Base-by-base conservation (phyloP, 2,113 vertebrate genomes). In the Circaetus gallicus region DNA sequence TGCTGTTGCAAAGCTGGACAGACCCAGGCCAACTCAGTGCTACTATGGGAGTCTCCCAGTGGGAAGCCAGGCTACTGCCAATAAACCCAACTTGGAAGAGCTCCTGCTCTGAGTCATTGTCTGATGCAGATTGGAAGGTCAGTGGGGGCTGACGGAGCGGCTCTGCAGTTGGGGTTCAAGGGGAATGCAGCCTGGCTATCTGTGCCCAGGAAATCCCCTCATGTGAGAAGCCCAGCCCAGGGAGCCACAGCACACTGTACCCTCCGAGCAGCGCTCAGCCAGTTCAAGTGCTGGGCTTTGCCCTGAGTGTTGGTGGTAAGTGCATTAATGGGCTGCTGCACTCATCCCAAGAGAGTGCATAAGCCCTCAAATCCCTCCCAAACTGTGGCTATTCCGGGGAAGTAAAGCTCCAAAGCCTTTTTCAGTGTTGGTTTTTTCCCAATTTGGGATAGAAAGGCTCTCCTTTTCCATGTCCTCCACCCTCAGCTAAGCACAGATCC, bases 231-330 rank as follows among this genome's bases (percentile, higher is more conserved):
- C 19, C 34, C 43, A 22, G 36, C 28, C 18, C 18, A 6, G 42
- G 56, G 38, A 52, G 67, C 11, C 1, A 47, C 62, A 59, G n/a
- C 0, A 0, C 0, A 0, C 13, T 38, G 66, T 7, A 13, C 20
- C 19, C 32, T 9, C 62, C 2, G 3, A 55, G 71, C 43, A 16
- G 2, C 0, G 2, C 53, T 52, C 10, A 11, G 70, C 77, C 5
- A 0, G 16, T 26, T 43, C 43, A 6, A 25, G 65, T 9, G 63
- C 42, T 52, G 82, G 50, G 59, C 53, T 31, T 24, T 73, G 45
- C 67, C 49, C 74, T 12, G 50, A 59, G 43, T 4, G 1, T 7
- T 16, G 40, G 62, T 8, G 2, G 6, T 29, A 12, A 1, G 11
- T 29, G 59, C 90, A n/a, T 9, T 13, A 5, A 10, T 11, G 34